These are phyloP conservation scores for Pipistrellus kuhlii DNA, from an alignment of 2,797 vertebrate species.

Conservation along the genomic window DNA sequence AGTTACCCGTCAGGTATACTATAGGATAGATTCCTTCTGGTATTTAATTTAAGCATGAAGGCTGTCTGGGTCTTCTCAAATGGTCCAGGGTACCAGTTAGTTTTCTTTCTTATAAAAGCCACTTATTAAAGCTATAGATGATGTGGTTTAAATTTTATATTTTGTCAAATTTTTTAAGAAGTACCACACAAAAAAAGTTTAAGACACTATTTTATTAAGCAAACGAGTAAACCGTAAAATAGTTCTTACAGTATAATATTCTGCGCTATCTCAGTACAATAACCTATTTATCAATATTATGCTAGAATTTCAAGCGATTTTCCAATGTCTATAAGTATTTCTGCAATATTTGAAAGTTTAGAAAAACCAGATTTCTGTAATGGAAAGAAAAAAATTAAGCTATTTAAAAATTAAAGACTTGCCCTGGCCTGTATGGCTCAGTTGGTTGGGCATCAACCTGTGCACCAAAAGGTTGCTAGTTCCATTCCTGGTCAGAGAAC, in stretches of 20 bases:
- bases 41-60: background rate
- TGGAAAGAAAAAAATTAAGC: background rate
- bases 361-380: background rate
- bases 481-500: too few species aligned
- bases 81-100: background rate
- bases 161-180: background rate
- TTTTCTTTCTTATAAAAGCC: background rate
- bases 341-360: background rate
- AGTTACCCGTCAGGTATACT: background rate
- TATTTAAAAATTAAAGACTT: background rate
- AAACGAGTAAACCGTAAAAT: background rate
- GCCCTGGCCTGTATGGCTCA: too few species aligned
- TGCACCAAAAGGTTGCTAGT: too few species aligned
- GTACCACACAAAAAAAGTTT: background rate
- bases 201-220: background rate
- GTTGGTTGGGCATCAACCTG: too few species aligned
- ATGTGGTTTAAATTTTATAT: background rate
- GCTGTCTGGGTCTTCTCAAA: background rate
- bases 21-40: background rate
- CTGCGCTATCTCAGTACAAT: background rate
- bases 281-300: background rate
- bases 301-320: slow-evolving; percentile 36
- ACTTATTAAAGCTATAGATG: background rate
- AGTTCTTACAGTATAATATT: background rate
- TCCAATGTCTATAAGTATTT: slow-evolving; percentile 19